Conservation (phyloP, 2,113 vertebrate species). For the Salvelinus namaycush region DNA sequence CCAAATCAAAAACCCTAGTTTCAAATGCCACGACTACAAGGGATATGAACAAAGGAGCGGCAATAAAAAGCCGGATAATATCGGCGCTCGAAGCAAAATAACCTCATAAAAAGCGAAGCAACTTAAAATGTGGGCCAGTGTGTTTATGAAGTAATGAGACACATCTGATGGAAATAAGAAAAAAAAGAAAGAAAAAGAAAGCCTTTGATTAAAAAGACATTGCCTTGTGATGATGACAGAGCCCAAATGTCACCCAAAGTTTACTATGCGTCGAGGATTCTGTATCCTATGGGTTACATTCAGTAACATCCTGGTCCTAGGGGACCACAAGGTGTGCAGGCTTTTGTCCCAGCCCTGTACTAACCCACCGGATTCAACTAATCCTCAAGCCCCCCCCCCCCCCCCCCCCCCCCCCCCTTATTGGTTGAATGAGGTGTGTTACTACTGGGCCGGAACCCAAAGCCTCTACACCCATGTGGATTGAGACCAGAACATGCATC, state of each 20-base stretch:
- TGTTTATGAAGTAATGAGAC: constrained; percentile 67
- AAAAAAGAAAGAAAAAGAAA: constrained; percentile 27
- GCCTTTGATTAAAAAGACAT: constrained; percentile 61
- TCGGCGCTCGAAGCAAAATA: constrained; percentile 53
- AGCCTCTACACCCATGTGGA: no score
- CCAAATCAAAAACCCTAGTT: constrained; percentile 36
- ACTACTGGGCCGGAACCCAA: no score
- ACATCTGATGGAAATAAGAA: constrained; percentile 66
- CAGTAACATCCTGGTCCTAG: no score
- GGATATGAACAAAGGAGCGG: constrained; percentile 55
- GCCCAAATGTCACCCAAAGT: constrained; percentile 43
- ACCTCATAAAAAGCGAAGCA: constrained; percentile 62
- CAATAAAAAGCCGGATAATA: constrained; percentile 58
- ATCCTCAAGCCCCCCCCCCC: no score
- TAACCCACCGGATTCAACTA: no score
- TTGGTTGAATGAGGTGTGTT: no score
- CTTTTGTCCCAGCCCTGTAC: no score
- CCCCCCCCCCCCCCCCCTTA: no score
- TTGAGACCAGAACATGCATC: not conserved
- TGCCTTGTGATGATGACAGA: constrained; percentile 57
- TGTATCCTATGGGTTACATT: no score
- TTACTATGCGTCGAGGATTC: not conserved
- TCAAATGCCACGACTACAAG: constrained; percentile 46
- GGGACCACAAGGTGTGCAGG: no score
- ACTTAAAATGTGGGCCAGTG: constrained; percentile 61